Conservation (phyloP, 2,113 vertebrate genomes). For the Apistogramma diplotaenia region DNA sequence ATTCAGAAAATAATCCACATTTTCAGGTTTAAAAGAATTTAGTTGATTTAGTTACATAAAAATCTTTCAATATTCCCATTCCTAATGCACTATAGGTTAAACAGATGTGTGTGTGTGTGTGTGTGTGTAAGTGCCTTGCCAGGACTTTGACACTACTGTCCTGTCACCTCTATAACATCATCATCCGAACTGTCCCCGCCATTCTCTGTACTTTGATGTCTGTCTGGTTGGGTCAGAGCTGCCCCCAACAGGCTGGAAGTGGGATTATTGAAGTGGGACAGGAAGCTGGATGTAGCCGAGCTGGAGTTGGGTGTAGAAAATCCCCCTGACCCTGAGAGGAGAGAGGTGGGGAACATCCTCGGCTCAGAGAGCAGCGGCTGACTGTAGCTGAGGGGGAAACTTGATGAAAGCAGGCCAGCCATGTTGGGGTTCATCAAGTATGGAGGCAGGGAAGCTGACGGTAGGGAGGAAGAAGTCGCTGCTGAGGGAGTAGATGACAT, state of each 20-base stretch:
- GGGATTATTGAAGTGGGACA: constrained; percentile 84
- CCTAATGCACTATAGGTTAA: neutral
- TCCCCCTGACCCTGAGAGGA: constrained; percentile 76
- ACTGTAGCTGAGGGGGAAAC: constrained; percentile 88
- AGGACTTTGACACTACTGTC: constrained; percentile 79
- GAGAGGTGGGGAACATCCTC: constrained; percentile 68
- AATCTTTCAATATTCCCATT: constrained; percentile 27
- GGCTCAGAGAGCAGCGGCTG: constrained; percentile 90
- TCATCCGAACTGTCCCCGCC: constrained; percentile 95
- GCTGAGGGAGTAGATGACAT: constrained; percentile 82
- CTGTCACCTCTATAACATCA: constrained; percentile 96
- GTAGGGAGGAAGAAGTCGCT: constrained; percentile 84
- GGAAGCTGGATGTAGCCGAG: constrained; percentile 82
- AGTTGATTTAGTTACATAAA: neutral
- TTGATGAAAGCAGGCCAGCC: constrained; percentile 84
- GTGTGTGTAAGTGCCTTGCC: neutral
- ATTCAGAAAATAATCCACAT: neutral
- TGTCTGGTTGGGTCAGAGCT: constrained; percentile 84
- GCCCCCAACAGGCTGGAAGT: constrained; percentile 86
- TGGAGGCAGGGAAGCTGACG: constrained; percentile 84
- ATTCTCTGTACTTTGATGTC: constrained; percentile 81
- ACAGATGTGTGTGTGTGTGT: neutral
- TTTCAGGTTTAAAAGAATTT: neutral
- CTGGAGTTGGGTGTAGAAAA: constrained; percentile 81
- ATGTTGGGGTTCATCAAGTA: constrained; percentile 93